These are phyloP conservation scores for Lycaena phlaeas DNA, from an alignment of 2,888 invertebrate genomes.

Conservation along the genomic window DNA sequence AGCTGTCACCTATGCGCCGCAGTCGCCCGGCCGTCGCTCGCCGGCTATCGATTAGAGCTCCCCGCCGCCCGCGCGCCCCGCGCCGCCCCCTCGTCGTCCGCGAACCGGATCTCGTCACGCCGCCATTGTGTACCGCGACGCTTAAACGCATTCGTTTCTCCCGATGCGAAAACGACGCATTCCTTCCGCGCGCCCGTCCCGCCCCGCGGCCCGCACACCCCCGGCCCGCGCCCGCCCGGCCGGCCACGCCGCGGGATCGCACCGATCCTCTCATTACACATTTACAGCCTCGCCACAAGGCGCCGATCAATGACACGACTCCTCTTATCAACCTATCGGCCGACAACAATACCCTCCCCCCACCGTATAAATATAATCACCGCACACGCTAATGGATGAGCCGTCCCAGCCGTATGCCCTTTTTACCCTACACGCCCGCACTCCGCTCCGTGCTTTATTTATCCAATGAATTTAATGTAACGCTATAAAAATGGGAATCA, in stretches of 20 bases:
- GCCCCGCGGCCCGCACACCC: conserved; percentile 31
- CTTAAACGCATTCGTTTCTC: conserved; percentile 74
- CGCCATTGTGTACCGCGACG: conserved; percentile 73
- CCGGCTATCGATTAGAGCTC: conserved; percentile 70
- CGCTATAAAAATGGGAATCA: not conserved
- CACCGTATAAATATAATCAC: conserved; percentile 4
- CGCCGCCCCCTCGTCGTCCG: conserved; percentile 56
- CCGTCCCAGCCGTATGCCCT: not conserved
- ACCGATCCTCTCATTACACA: conserved; percentile 60
- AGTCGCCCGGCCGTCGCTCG: conserved; percentile 70
- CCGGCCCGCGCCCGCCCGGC: conserved; percentile 36
- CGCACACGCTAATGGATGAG: conserved; percentile 3
- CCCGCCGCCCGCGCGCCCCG: conserved; percentile 30
- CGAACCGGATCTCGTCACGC: conserved; percentile 74
- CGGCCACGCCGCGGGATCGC: conserved; percentile 44
- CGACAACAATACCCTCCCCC: not conserved
- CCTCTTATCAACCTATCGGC: conserved; percentile 1
- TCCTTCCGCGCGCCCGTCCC: conserved; percentile 67
- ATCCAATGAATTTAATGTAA: not conserved
- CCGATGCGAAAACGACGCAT: conserved; percentile 74
- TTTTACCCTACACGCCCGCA: not conserved
- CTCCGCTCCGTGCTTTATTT: not conserved
- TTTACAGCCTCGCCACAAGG: conserved; percentile 31
- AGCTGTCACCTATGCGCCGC: conserved; percentile 72
- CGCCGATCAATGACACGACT: conserved; percentile 15